These are phyloP conservation scores for Zapornia atra DNA, from an alignment of 2,113 vertebrate species.

Conservation along the genomic window DNA sequence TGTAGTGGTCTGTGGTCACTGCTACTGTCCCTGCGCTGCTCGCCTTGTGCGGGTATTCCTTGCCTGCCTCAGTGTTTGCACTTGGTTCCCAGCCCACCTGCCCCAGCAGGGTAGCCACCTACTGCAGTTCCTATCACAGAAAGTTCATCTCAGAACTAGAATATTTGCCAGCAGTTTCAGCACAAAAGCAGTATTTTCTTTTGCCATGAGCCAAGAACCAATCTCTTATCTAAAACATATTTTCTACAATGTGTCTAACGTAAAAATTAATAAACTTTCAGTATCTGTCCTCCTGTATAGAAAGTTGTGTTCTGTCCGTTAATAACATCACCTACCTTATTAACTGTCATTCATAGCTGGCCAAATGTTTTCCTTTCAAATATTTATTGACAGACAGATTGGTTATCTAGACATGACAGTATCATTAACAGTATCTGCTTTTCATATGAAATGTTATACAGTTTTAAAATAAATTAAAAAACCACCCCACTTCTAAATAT, in stretches of 20 bases:
- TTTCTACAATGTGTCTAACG: not conserved
- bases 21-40: not conserved
- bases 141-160: not conserved
- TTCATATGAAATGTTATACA: not conserved
- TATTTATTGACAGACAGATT: not conserved
- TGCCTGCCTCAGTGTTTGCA: not conserved
- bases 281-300: not conserved
- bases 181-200: not conserved
- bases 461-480: not conserved
- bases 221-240: not conserved
- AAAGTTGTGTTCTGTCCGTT: not conserved
- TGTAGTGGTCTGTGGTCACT: not conserved
- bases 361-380: not conserved
- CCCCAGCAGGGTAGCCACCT: not conserved
- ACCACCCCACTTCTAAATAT: not conserved
- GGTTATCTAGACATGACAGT: not conserved
- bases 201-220: not conserved
- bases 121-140: not conserved
- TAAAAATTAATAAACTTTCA: not conserved
- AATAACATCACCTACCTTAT: constrained; percentile 3
- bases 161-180: not conserved
- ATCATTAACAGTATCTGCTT: not conserved
- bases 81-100: not conserved
- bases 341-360: constrained; percentile 1
- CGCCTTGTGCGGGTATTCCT: not conserved